These are phyloP conservation scores for Enteromius radiatus DNA, from an alignment of 2,797 vertebrate genomes.

Conservation along the genomic window DNA sequence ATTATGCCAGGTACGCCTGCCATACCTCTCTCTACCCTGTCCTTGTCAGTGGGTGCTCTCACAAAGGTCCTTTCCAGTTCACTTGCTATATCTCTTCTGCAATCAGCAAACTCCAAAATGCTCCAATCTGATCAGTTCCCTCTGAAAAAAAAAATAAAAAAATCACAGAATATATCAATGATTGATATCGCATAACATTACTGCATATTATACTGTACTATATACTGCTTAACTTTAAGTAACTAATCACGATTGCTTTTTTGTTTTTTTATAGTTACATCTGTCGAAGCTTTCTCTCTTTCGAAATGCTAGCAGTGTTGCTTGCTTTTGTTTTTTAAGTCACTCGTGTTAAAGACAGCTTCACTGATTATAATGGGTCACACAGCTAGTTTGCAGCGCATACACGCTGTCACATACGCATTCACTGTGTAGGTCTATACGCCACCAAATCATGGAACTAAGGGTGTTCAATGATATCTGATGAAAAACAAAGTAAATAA, in stretches of 20 bases:
- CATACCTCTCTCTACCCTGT: constrained; percentile 64
- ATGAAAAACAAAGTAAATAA: background rate
- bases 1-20: constrained; percentile 97
- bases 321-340: background rate
- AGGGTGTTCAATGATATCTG: background rate
- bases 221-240: background rate
- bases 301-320: background rate
- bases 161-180: background rate
- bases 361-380: background rate
- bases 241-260: background rate
- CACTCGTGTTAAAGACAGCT: background rate
- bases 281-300: background rate
- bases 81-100: constrained; percentile 23
- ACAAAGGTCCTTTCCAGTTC: constrained; percentile 51
- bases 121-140: background rate
- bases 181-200: background rate
- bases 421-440: background rate
- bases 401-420: background rate
- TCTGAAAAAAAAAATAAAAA: background rate
- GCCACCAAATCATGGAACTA: background rate
- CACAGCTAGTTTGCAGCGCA: background rate
- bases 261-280: background rate
- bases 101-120: background rate
- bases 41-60: constrained; percentile 48
- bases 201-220: background rate